Conservation (phyloP, 1,140 invertebrate species). For the Grapholita molesta region DNA sequence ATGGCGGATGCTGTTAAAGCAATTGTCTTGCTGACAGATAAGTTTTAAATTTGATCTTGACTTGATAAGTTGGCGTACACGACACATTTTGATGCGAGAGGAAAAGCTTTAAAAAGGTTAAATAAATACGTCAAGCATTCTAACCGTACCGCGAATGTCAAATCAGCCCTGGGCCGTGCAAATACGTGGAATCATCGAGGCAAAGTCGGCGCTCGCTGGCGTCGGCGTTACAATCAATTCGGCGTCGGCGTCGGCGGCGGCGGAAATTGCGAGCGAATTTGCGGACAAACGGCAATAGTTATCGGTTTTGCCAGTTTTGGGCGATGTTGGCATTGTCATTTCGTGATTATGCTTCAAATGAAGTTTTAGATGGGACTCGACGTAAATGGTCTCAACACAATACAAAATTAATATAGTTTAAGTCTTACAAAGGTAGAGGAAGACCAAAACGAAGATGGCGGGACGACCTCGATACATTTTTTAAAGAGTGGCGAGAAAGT, state of each 20-base stretch:
- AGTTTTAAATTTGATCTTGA: too few relatives aligned
- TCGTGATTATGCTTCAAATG: not conserved
- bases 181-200: slow-evolving; percentile 2
- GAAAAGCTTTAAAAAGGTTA: too few relatives aligned
- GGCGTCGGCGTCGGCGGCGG: not conserved
- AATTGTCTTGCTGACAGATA: too few relatives aligned
- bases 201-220: not conserved
- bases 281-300: not conserved
- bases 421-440: too few relatives aligned
- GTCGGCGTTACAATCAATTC: not conserved
- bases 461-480: too few relatives aligned
- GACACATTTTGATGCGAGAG: too few relatives aligned
- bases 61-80: too few relatives aligned
- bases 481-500: too few relatives aligned
- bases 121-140: not conserved
- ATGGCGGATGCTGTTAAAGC: too few relatives aligned
- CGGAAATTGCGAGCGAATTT: not conserved
- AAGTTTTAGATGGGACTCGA: not conserved
- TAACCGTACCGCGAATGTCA: not conserved
- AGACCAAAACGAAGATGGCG: too few relatives aligned
- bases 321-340: not conserved
- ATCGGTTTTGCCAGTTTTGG: not conserved
- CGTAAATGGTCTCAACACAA: not conserved
- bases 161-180: not conserved
- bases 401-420: not conserved